These are phyloP conservation scores for Neosilurus mollespiculum DNA, from an alignment of 2,797 vertebrate species.

Conservation along the genomic window DNA sequence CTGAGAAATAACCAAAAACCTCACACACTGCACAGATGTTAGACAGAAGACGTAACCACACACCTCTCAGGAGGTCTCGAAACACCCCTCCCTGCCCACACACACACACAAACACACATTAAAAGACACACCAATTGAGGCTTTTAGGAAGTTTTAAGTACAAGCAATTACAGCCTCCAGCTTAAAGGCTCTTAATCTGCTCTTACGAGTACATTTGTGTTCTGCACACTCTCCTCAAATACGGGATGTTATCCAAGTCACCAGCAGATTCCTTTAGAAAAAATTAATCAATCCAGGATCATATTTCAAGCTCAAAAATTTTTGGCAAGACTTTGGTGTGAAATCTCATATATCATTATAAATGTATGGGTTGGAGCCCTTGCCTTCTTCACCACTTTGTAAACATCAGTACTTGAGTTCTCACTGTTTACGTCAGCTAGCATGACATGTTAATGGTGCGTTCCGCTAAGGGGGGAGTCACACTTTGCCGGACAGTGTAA, in stretches of 20 bases:
- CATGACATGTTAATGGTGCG: too few relatives aligned
- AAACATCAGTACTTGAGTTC: background rate
- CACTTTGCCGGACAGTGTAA: too few relatives aligned
- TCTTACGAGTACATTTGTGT: constrained; percentile 29
- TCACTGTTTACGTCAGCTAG: background rate
- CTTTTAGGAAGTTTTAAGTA: constrained; percentile 37
- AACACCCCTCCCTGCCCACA: constrained; percentile 25
- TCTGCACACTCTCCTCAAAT: constrained; percentile 33
- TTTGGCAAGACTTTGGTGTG: constrained; percentile 30
- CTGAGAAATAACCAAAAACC: constrained; percentile 21
- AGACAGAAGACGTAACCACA: constrained; percentile 12
- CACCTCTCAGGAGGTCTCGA: constrained; percentile 13
- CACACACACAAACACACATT: constrained; percentile 16
- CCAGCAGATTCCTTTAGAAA: constrained; percentile 21
- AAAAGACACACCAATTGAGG: background rate
- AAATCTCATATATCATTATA: background rate
- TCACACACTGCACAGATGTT: constrained; percentile 22
- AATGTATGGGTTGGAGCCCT: background rate
- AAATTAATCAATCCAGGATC: constrained; percentile 36
- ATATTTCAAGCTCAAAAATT: constrained; percentile 37
- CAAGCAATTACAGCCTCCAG: constrained; percentile 35
- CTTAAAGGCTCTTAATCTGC: constrained; percentile 39
- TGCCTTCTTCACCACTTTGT: background rate
- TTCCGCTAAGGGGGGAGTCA: too few relatives aligned
- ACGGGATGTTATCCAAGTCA: constrained; percentile 30